Evolutionary conservation across 2,113 vertebrate genomes (phyloP).

Genomic region (Sialia sialis): DNA sequence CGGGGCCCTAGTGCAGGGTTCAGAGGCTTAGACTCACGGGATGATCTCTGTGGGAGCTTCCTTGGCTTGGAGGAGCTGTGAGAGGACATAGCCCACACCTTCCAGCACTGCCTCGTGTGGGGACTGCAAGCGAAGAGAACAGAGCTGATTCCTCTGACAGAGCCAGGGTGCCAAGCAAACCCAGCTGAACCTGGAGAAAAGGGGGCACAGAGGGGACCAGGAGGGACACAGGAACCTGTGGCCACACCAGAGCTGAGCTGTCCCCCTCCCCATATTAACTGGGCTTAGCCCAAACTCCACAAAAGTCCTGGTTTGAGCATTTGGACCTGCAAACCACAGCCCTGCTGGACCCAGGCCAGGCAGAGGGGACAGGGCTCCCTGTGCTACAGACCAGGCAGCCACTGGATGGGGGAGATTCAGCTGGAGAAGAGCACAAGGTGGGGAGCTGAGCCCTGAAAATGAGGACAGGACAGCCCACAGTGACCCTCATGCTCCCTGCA

Average conservation of each 20-base stretch:
- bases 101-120: slow-evolving; percentile 86
- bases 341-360: not conserved
- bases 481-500: not conserved
- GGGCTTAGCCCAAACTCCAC: not conserved
- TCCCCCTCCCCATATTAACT: rapidly evolving
- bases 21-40: slow-evolving; percentile 75
- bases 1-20: not conserved
- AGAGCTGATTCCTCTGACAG: not conserved
- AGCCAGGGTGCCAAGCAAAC: not conserved
- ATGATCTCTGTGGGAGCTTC: slow-evolving; percentile 80
- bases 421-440: not conserved
- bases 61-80: slow-evolving; percentile 90
- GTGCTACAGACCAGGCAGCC: not conserved
- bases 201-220: not conserved
- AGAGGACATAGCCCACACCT: slow-evolving; percentile 87
- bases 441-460: not conserved
- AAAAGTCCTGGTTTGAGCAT: not conserved
- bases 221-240: not conserved
- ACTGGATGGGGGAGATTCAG: not conserved
- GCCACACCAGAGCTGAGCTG: not conserved
- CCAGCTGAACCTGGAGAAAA: not conserved
- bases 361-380: not conserved
- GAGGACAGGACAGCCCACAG: not conserved
- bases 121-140: slow-evolving; percentile 74
- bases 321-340: not conserved